Base-by-base conservation (phyloP, 2,888 invertebrate species). In the Electrophaes corylata region DNA sequence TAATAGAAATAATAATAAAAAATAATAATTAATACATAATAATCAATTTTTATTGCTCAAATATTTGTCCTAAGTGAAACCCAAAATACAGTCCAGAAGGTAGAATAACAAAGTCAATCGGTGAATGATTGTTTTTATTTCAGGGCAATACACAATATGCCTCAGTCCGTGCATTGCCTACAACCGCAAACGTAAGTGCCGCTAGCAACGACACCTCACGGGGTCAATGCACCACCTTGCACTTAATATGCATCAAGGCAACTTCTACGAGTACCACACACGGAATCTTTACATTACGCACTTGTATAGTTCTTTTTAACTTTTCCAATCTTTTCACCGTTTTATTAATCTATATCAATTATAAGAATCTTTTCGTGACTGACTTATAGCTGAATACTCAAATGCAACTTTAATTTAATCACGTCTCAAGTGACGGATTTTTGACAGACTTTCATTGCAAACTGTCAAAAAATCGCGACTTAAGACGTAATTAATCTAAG, bases 191-290 rank as follows among this genome's bases (percentile, higher is more conserved):
- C 44, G 62, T 64, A 67, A 67, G 65, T 60, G 65, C 60, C 11
- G 65, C 60, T 70, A 73, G 71, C 78, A 78, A 75, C 83, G 79
- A 80, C 81, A 82, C 73, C 72, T 67, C 66, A 62, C 63, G 80
- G 62, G 88, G 88, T 83, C 88, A 84, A 73, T 86, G 88, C 84
- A 84, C 89, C 78, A 83, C 87, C 86, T 86, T 88, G 88, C 88
- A 88, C 88, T 88, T 88, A 84, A 67, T 81, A 84, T 86, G 84
- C 81, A 82, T 70, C 83, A 84, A 83, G 82, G 85, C 83, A 66
- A 67, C 66, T 43, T 60, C 56, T 43, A 65, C 74, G 66, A 73
- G 73, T 73, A 67, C 44, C 55, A 55, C 61, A 59, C 62, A 62
- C 63, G 63, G 58, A 60, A 67, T 51, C 54, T 45, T 55, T 53